Base-by-base conservation (phyloP, 2,888 invertebrate species). In the Sinodicranocentrus sp. region DNA sequence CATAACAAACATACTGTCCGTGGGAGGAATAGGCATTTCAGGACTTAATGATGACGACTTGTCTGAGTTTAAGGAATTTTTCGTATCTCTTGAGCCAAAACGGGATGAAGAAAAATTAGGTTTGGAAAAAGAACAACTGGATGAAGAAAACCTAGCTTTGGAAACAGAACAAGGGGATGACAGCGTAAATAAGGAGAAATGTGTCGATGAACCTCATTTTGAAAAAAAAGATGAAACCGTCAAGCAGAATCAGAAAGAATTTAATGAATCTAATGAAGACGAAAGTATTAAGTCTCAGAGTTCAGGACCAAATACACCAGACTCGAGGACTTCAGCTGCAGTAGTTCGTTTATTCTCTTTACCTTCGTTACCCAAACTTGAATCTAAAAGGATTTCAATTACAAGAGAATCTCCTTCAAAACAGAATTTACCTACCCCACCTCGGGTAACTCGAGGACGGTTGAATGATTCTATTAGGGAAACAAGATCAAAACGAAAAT, bases 21-120 rank as follows among this genome's bases (percentile, higher is more conserved):
- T 59, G 15, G 26, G 59, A 23, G 17, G 10, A 52, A 54, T 17
- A 33, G 3, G 33, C 33, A n/a, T n/a, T 63, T 15, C n/a, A 2
- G 54, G 21, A 1, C 25, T 78, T 19, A 78, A 78, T 33, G 33
- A 33, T 25, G 78, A 78, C 19, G 68, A 78, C 17, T 0, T 23
- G 10, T 70, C 61, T 8, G 78, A 59, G 21, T 70, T 61, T 33
- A 15, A 78, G 28, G 70, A 78, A 43, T 78, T 78, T 54, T 21
- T 70, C 15, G 33, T 78, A 5, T 23, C 15, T 15, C 26, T 52
- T 13, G 57, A 72, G 21, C 5, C 21, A 23, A 52, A 17, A n/a
- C 17, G 52, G 2, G 19, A 28, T 19, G 13, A 28, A 52, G n/a
- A 52, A 52, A 13, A 23, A 26, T 10, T 6, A 25, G n/a, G n/a